phyloP scores from a whole-genome alignment of 2,888 invertebrate genomes.

The Gandaritis pyraliata region DNA sequence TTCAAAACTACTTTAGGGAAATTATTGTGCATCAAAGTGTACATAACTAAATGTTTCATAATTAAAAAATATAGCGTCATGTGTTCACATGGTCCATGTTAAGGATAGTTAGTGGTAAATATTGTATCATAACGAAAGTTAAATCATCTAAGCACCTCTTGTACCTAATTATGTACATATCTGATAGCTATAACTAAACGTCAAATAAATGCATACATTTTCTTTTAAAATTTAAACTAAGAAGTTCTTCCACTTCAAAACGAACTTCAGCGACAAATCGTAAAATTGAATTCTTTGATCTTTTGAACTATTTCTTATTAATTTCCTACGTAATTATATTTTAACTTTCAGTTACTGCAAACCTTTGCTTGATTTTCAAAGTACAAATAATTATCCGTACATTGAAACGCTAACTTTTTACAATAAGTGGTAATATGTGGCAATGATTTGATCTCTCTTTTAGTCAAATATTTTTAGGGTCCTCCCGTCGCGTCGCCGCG shows the following conservation, averaged over 20 bases:
- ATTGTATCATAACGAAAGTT: constrained; percentile 50
- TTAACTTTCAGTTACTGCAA: constrained; percentile 40
- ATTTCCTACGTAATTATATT: constrained; percentile 4
- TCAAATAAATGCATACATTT: constrained; percentile 14
- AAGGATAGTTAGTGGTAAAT: constrained; percentile 51
- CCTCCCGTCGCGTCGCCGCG: constrained; percentile 64
- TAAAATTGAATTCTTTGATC: background rate
- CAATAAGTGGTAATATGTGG: constrained; percentile 73
- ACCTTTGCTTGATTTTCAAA: constrained; percentile 63
- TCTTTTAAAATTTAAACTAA: background rate
- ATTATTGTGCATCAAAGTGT: constrained; percentile 50
- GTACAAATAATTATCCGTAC: constrained; percentile 70
- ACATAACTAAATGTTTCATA: constrained; percentile 54
- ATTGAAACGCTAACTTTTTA: constrained; percentile 61
- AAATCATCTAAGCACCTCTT: constrained; percentile 44
- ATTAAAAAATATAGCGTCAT: constrained; percentile 58
- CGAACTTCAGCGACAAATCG: background rate
- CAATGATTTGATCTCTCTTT: constrained; percentile 90
- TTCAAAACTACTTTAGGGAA: constrained; percentile 48
- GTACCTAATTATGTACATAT: constrained; percentile 54
- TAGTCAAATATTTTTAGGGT: constrained; percentile 87
- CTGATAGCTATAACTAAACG: constrained; percentile 29
- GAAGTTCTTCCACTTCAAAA: constrained; percentile 16
- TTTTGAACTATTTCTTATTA: background rate
- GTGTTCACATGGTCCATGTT: constrained; percentile 64